phyloP scores from a whole-genome alignment of 2,113 vertebrate genomes.

The Ochotona princeps region DNA sequence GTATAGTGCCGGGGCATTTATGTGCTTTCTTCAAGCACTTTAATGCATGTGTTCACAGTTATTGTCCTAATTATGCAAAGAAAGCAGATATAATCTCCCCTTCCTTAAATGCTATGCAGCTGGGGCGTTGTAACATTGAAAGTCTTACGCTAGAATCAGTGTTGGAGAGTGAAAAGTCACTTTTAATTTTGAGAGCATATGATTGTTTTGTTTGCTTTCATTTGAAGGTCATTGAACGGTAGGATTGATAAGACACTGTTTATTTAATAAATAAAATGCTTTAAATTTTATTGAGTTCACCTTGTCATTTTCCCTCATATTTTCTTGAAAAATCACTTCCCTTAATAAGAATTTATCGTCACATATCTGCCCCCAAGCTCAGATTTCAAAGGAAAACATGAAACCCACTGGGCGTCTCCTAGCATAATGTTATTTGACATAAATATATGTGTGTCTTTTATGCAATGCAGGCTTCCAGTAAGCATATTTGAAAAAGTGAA shows the following conservation, averaged over 20 bases:
- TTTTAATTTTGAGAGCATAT: background rate
- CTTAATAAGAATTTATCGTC: background rate
- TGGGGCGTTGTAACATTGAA: background rate
- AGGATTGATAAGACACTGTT: background rate
- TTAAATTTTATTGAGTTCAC: background rate
- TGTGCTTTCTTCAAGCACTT: background rate
- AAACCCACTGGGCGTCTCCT: background rate
- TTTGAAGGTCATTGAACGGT: background rate
- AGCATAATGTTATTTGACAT: rapidly evolving
- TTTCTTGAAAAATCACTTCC: background rate
- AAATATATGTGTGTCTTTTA: background rate
- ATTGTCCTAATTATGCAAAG: background rate
- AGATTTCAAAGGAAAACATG: background rate
- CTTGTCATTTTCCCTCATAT: background rate
- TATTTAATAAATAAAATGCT: background rate
- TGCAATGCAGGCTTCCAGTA: background rate
- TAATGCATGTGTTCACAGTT: constrained; percentile 25
- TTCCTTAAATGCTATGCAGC: constrained; percentile 25
- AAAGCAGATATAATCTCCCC: constrained; percentile 15
- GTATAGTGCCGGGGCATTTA: background rate
- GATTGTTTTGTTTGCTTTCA: background rate
- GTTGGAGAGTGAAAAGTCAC: background rate
- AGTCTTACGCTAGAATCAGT: background rate
- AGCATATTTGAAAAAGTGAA: background rate
- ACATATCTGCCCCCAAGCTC: background rate